These are phyloP conservation scores for Calcarius lapponicus DNA, from an alignment of 2,797 vertebrate genomes.

Conservation along the genomic window DNA sequence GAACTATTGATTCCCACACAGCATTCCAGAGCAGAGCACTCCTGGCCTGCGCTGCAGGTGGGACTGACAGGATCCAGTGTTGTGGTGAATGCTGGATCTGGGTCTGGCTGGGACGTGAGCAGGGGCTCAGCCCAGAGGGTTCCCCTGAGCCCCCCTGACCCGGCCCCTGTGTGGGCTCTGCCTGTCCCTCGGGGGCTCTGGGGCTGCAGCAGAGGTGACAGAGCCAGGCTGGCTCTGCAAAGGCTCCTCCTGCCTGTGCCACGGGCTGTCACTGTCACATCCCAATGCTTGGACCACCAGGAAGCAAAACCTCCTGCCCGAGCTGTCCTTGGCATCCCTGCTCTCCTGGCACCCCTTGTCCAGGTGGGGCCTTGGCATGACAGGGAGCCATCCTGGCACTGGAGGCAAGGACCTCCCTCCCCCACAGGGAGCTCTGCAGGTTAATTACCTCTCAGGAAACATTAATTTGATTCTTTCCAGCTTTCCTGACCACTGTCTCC, in stretches of 20 bases:
- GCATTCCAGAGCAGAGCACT: neutral
- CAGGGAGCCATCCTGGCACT: neutral
- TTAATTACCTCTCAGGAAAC: neutral
- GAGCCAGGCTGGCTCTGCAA: neutral
- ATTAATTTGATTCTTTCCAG: neutral
- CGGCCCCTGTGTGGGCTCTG: neutral
- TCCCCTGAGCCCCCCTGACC: neutral
- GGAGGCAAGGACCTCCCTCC: neutral
- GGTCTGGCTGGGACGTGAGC: neutral
- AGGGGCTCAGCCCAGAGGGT: neutral
- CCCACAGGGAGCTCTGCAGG: neutral
- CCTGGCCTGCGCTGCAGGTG: neutral
- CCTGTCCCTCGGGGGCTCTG: accelerated
- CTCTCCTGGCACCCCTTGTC: neutral
- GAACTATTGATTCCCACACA: neutral
- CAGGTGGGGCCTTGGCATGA: too few species aligned
- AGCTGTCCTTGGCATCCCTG: neutral
- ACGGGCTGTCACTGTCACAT: accelerated
- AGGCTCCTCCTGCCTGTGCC: neutral
- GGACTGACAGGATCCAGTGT: neutral
- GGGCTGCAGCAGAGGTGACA: neutral
- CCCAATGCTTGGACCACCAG: neutral
- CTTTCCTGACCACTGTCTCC: neutral
- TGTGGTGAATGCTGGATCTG: neutral
- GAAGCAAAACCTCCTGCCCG: neutral